Evolutionary conservation across 2,113 vertebrate species (phyloP).

Genomic region (Hemibagrus wyckioides): DNA sequence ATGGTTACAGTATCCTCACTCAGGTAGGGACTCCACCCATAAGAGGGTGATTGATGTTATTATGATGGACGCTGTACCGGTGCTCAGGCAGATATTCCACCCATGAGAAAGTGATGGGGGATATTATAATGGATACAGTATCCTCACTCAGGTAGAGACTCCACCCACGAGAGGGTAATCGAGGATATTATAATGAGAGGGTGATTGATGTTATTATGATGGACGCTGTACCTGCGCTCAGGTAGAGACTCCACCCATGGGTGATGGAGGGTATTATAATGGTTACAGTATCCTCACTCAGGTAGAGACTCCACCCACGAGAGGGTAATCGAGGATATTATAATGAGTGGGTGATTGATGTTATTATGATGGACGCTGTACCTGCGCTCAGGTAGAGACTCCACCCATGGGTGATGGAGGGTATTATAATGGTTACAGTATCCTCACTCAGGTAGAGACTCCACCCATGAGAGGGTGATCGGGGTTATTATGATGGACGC

Average conservation of each 20-base stretch:
- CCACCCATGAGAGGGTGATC: constrained; percentile 3
- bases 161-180: too few species aligned
- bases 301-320: neutral
- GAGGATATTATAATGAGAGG: neutral
- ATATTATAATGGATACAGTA: neutral
- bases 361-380: neutral
- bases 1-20: neutral
- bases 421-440: neutral
- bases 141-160: neutral
- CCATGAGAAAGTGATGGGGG: neutral
- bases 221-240: neutral
- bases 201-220: neutral
- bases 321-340: neutral
- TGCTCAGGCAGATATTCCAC: neutral
- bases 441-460: constrained; percentile 5
- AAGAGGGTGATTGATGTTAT: neutral
- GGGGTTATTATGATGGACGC: neutral
- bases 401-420: constrained; percentile 10
- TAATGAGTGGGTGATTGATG: neutral
- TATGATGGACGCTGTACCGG: neutral
- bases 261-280: neutral
- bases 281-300: neutral
- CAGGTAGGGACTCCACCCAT: neutral
- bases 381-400: constrained; percentile 1
- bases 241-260: constrained; percentile 3